Base-by-base conservation (phyloP, 92 coral and sea anemone genomes). In the Metridium senile region DNA sequence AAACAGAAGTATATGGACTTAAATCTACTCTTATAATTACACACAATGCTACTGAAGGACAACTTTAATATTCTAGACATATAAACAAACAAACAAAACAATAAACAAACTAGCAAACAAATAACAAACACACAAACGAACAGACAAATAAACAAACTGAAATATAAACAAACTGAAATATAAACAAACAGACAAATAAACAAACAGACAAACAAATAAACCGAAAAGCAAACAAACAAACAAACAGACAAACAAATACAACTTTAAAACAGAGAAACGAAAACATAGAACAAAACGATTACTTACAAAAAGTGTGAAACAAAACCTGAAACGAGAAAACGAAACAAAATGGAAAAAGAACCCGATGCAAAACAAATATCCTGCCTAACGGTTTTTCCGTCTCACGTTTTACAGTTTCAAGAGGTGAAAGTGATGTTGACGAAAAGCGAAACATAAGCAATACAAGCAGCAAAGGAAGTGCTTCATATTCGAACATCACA, bases 401-500 rank as follows among this genome's bases (percentile, higher is more conserved):
- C 13, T 39, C 13, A 4, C 49, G 13, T 39, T 54, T 54, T 19
- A 54, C 71, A 88, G 93, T 25, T 33, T 88, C 93, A 21, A 69
- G 86, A 70, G 82, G 81, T 16, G 91, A 87, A 30, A 70, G 84
- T 19, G 83, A 82, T 1, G 16, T 49, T 22, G 87, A 87, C 32
- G 93, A 88, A 2, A 88, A 54, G 47, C 63, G 74, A 70, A 80
- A 85, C 66, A 66, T 75, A 20, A 79, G 83, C 76, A 77, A 75
- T 34, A 32, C 69, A 13, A 80, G 86, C 72, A 81, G 73, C 30
- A 88, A 74, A 58, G 52, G 72, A 22, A 71, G 84, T 20, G 57
- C 51, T 18, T 56, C 76, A 25, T 53, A 33, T 28, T 18, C 32
- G 17, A 56, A 81, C 21, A 17, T 26, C 19, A 64, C 45, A 46